These are phyloP conservation scores for Oceanodroma leucorhoa DNA, from an alignment of 2,797 vertebrate species.

Conservation along the genomic window DNA sequence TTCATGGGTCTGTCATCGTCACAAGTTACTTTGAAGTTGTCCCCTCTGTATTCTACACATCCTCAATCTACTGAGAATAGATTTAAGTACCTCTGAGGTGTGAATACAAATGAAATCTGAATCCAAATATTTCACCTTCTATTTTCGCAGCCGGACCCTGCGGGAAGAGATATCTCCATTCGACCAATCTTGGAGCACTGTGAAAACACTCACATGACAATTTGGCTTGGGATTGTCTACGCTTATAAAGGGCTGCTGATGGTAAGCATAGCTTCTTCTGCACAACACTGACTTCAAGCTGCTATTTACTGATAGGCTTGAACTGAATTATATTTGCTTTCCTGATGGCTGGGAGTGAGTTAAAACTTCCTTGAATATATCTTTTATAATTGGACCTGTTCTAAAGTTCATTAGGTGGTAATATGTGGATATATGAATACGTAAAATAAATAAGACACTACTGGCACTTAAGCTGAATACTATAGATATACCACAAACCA, in stretches of 20 bases:
- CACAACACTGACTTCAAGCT: background rate
- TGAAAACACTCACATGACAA: slow-evolving; percentile 99
- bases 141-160: slow-evolving; percentile 89
- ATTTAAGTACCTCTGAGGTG: background rate
- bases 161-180: slow-evolving; percentile 96
- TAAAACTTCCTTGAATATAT: background rate
- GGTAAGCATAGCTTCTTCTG: slow-evolving; percentile 80
- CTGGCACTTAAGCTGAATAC: background rate
- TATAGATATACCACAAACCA: background rate
- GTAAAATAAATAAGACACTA: background rate
- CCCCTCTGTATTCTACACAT: background rate
- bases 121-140: background rate
- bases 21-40: background rate
- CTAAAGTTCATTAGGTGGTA: background rate
- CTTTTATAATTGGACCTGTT: background rate
- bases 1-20: background rate
- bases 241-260: slow-evolving; percentile 99
- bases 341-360: background rate
- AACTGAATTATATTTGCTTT: background rate
- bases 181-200: slow-evolving; percentile 98
- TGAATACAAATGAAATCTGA: background rate
- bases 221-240: slow-evolving; percentile 99
- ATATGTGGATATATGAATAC: background rate
- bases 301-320: background rate
- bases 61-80: background rate